Conservation (phyloP, 2,113 vertebrate genomes). For the Channa argus region DNA sequence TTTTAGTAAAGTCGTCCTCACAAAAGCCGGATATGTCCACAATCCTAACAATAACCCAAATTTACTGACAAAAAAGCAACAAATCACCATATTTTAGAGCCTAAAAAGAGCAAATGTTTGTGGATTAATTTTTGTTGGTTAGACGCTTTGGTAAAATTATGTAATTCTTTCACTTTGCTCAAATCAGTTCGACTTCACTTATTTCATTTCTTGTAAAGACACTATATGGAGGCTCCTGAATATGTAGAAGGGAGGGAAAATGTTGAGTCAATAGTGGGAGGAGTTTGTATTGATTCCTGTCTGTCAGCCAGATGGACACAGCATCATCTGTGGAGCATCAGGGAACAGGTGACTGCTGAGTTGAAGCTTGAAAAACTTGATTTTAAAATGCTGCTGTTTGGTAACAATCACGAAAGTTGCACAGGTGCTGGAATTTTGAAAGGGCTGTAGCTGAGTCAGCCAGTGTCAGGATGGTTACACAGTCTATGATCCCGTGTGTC, state of each 20-base stretch:
- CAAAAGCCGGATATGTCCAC: too few species aligned
- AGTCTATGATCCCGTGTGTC: conserved; percentile 25
- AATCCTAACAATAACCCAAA: too few species aligned
- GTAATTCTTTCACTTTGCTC: too few species aligned
- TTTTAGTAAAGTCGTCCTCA: too few species aligned
- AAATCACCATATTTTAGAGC: too few species aligned
- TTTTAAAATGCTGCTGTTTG: not conserved
- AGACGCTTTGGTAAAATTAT: too few species aligned
- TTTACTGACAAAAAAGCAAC: too few species aligned
- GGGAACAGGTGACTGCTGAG: conserved; percentile 39
- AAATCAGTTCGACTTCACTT: too few species aligned
- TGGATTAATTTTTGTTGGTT: too few species aligned
- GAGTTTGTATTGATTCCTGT: conserved; percentile 57
- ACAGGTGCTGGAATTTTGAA: too few species aligned
- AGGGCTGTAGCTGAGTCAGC: not conserved
- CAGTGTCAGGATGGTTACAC: not conserved
- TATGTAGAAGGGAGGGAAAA: not conserved
- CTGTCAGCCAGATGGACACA: conserved; percentile 52
- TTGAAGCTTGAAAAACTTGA: conserved; percentile 9
- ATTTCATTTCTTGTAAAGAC: not conserved
- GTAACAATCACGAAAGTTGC: too few species aligned
- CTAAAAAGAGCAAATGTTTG: too few species aligned
- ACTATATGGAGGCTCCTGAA: not conserved
- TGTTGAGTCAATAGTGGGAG: conserved; percentile 39
- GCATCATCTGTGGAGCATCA: not conserved